Conservation (phyloP, 35 echinoderm and acorn worm species). For the Heliocidaris tuberculata region DNA sequence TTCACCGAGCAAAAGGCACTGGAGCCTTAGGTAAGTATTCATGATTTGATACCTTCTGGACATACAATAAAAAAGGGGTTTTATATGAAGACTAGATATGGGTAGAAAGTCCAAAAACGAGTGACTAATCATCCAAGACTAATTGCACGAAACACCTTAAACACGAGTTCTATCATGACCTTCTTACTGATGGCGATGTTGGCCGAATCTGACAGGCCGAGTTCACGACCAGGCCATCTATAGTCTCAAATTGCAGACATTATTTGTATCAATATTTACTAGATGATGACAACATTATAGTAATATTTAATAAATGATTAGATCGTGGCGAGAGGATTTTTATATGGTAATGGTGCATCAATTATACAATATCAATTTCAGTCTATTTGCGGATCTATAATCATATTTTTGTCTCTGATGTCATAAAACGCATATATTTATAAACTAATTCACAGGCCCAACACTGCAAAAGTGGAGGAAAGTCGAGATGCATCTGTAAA, state of each 20-base stretch:
- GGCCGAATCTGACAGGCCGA: constrained; percentile 15
- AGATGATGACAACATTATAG: too few species aligned
- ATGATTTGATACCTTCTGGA: too few species aligned
- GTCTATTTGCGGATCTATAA: not conserved
- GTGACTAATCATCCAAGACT: constrained; percentile 28
- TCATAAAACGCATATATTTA: not conserved
- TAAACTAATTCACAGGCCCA: not conserved
- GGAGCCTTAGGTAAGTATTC: too few species aligned
- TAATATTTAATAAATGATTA: too few species aligned
- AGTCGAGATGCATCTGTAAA: not conserved
- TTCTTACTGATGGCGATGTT: constrained; percentile 13
- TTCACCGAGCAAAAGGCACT: too few species aligned
- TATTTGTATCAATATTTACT: too few species aligned
- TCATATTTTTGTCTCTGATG: not conserved
- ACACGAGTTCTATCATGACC: constrained; percentile 28
- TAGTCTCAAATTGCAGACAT: not conserved
- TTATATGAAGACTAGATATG: not conserved
- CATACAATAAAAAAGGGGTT: not conserved
- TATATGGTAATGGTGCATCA: too few species aligned
- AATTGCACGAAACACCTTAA: constrained; percentile 39
- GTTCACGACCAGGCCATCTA: not conserved
- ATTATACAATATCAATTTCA: too few species aligned
- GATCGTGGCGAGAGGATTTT: too few species aligned
- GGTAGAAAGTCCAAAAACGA: constrained; percentile 2
- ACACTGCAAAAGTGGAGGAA: not conserved